Conservation (phyloP, 37 sponge, comb jelly and placozoan species). For the Chondrosia reniformis region DNA sequence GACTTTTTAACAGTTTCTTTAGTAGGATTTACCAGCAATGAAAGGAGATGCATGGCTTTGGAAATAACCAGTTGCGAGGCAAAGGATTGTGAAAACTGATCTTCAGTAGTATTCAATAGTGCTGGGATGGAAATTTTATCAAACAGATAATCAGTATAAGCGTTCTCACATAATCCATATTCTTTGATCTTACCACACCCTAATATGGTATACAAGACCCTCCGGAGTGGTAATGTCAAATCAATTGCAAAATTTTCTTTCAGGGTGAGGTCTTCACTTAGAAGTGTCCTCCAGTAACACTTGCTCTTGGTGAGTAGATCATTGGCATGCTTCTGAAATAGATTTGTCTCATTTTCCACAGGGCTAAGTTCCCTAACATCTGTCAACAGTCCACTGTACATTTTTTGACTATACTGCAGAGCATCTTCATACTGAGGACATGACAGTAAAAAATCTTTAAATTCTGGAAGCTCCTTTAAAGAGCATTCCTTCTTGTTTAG, state of each 20-base stretch:
- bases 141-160: no score
- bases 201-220: slow-evolving; percentile 27
- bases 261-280: slow-evolving; percentile 27
- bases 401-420: not conserved
- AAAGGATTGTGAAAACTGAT: no score
- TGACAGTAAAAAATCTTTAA: not conserved
- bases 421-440: slow-evolving; percentile 1
- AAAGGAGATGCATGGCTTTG: no score
- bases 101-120: no score
- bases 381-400: not conserved
- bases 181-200: slow-evolving; percentile 33
- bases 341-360: not conserved
- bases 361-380: not conserved
- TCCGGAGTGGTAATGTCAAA: slow-evolving; percentile 40
- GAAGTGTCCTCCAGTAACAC: slow-evolving; percentile 16
- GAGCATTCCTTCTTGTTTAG: not conserved
- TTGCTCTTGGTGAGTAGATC: not conserved
- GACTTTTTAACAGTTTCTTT: no score
- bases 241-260: slow-evolving; percentile 24
- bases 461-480: not conserved
- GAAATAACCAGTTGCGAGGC: no score
- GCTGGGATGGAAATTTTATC: no score
- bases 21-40: no score
- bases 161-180: no score
- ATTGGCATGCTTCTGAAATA: not conserved